These are phyloP conservation scores for Muscicapa adusta DNA, from an alignment of 2,113 vertebrate species.

Conservation along the genomic window DNA sequence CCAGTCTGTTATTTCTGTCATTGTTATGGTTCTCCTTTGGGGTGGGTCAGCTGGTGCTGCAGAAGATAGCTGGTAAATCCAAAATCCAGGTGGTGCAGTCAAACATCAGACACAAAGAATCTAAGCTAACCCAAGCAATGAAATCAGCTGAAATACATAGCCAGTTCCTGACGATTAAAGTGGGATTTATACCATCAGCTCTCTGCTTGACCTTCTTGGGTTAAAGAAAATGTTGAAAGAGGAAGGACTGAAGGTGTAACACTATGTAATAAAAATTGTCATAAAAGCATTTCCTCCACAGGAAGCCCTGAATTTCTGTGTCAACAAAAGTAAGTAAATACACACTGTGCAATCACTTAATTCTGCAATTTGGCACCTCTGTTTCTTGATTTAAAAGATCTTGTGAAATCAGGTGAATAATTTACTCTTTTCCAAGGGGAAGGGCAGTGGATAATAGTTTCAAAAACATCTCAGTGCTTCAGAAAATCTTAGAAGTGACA, in stretches of 20 bases:
- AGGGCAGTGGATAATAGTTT: background rate
- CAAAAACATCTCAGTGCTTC: background rate
- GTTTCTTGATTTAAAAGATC: background rate
- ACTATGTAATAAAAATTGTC: background rate
- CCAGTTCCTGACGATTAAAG: background rate
- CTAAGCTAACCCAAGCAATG: background rate
- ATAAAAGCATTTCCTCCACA: background rate
- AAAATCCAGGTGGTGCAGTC: background rate
- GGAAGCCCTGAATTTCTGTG: constrained; percentile 6
- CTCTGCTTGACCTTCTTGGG: background rate
- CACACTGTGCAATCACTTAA: background rate
- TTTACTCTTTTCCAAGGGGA: background rate
- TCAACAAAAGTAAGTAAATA: background rate
- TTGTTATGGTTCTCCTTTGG: background rate
- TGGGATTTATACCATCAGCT: background rate
- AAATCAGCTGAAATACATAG: background rate
- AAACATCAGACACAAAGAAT: background rate
- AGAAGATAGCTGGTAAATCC: background rate
- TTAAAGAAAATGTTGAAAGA: background rate
- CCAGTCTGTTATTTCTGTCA: background rate
- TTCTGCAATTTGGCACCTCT: background rate
- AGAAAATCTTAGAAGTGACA: background rate
- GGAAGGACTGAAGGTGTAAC: background rate
- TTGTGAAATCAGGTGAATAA: background rate
- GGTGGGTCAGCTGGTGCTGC: background rate